phyloP scores from a whole-genome alignment of 2,888 invertebrate species.

The Cryptocephalus primarius region DNA sequence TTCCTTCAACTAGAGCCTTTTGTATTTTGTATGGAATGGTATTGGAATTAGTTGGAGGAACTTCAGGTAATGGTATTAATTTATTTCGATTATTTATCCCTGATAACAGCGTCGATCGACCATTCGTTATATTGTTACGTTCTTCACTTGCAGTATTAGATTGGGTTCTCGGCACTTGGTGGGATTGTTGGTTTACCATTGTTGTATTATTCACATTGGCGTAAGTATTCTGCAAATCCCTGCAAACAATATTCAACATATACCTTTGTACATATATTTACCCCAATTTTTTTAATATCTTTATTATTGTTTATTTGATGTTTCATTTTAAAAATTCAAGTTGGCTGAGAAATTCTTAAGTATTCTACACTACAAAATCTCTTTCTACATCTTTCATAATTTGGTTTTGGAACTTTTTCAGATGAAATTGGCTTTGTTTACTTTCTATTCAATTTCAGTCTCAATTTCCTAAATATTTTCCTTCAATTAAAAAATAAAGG shows the following conservation, averaged over 20 bases:
- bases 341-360: too few species aligned
- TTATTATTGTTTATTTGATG: too few species aligned
- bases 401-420: too few species aligned
- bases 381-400: too few species aligned
- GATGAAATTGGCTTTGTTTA: too few species aligned
- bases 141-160: conserved; percentile 24
- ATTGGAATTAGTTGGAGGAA: conserved; percentile 50
- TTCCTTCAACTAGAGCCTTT: conserved; percentile 68
- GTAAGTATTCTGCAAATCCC: conserved; percentile 21
- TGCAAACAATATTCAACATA: conserved; percentile 15
- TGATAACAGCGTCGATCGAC: conserved; percentile 16
- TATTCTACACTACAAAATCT: too few species aligned
- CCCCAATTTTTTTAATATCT: too few species aligned
- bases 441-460: too few species aligned
- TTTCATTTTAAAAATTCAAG: too few species aligned
- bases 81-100: conserved; percentile 41
- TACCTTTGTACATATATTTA: not conserved
- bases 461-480: too few species aligned
- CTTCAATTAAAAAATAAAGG: too few species aligned
- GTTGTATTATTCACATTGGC: conserved; percentile 23
- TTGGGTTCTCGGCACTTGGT: conserved; percentile 31
- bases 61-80: conserved; percentile 60
- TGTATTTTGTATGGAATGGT: conserved; percentile 65
- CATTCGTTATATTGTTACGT: conserved; percentile 25
- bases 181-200: conserved; percentile 33